A percentile compares a stretch with the other conserved stretches of the same genome.
Evolutionary conservation across 2,888 invertebrate genomes (phyloP).

Genomic region (Apodemia duryi): DNA sequence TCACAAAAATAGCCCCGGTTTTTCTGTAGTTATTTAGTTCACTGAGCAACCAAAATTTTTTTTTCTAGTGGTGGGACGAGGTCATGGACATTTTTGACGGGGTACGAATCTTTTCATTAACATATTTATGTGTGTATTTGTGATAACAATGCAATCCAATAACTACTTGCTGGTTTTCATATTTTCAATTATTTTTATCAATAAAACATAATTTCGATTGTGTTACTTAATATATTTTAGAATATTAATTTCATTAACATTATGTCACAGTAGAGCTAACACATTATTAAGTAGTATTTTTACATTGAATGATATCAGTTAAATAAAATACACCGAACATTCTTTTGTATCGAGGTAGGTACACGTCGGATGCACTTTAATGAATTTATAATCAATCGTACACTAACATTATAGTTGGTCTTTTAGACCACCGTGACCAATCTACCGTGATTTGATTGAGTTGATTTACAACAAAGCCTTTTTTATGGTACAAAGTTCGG

Average conservation of each 20-base stretch:
- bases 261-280: no score
- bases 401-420: no score
- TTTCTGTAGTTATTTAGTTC: conserved; percentile 31
- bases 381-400: no score
- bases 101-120: conserved; percentile 85
- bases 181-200: neutral
- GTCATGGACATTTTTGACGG: conserved; percentile 97
- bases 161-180: neutral
- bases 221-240: neutral
- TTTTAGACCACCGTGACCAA: no score
- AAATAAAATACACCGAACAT: no score
- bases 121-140: conserved; percentile 54
- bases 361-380: no score
- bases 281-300: no score
- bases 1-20: conserved; percentile 19
- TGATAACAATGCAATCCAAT: conserved; percentile 40
- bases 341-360: no score
- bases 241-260: neutral
- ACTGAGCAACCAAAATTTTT: conserved; percentile 59
- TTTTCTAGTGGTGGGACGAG: conserved; percentile 97
- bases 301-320: no score
- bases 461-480: no score
- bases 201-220: neutral
- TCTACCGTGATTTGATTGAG: no score
- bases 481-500: no score